Conservation (phyloP, 2,888 invertebrate genomes). For the Electrophaes corylata region DNA sequence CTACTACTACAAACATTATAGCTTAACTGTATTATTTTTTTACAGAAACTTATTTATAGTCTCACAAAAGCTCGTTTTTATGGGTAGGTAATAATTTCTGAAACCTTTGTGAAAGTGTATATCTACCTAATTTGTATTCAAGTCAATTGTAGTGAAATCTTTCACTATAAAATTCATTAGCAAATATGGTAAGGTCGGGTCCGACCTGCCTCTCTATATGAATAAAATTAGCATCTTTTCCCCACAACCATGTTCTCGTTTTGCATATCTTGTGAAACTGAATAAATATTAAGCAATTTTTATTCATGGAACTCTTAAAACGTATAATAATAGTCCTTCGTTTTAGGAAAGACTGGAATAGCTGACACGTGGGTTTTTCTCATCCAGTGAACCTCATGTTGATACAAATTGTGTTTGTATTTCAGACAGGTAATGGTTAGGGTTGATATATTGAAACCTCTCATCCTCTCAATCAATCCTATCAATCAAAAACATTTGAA, state of each 20-base stretch:
- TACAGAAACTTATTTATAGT: too few relatives aligned
- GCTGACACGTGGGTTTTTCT: background rate
- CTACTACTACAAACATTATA: too few relatives aligned
- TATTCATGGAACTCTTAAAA: conserved; percentile 35
- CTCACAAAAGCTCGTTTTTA: background rate
- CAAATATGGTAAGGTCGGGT: conserved; percentile 52
- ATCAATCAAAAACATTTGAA: background rate
- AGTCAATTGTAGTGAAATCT: conserved; percentile 45
- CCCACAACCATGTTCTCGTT: conserved; percentile 42
- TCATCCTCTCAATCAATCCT: too few relatives aligned
- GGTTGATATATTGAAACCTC: too few relatives aligned
- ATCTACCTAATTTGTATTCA: conserved; percentile 33
- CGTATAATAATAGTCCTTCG: conserved; percentile 20
- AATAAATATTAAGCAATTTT: conserved; percentile 38
- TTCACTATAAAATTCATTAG: conserved; percentile 56
- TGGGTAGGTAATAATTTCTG: background rate
- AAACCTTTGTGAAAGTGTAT: conserved; percentile 9
- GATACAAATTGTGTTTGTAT: background rate
- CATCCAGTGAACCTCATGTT: background rate
- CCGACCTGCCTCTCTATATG: conserved; percentile 45
- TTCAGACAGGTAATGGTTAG: background rate
- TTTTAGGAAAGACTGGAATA: conserved; percentile 6
- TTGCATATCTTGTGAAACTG: conserved; percentile 35
- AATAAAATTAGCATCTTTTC: conserved; percentile 64
- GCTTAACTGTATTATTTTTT: too few relatives aligned